Evolutionary conservation across 1,140 invertebrate genomes (phyloP), one percentile per base, ranked within the genome.

Genomic region (Hylyphantes graminicola): DNA sequence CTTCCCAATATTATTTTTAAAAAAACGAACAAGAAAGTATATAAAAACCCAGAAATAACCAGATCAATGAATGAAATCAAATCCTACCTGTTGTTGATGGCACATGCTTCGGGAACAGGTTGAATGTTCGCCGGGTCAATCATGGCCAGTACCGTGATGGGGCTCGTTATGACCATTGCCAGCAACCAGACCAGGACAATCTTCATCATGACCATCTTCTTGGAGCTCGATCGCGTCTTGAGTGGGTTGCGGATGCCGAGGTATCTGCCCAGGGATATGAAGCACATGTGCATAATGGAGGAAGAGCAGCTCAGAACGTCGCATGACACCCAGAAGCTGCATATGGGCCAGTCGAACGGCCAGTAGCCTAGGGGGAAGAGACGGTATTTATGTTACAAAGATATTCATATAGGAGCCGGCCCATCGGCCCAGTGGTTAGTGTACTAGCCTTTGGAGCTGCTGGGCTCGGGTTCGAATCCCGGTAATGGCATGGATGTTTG

Each of bases 261-360:
- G 90, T 97, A 98, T 87, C 97, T 93, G 85, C 96, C 96, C 86
- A 98, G 92, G 57, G 95, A 96, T 89, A 98, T 98, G 90, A 96
- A 97, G 89, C 96, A 97, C 96, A 98, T 98, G 92, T 98, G 97
- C 93, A 97, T 94, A 88, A 98, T 98, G 87, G 95, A 96, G 9
- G 96, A 94, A 0, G 95, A 96, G 88, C 97, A 98, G 75, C 96
- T 95, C 53, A 98, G 91, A n/a, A 98, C 96, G 89, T 98, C 97
- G 86, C 95, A 96, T 3, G 96, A 97, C 70, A 96, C 95, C 92
- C 97, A 98, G 55, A 98, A 92, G 89, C 96, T 96, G 90, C 97
- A 98, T 93, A 96, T 95, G 59, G 93, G 92, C 64, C 95, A 92
- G 11, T 94, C 94, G 87, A 98, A 93, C 12, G 96, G 96, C 95